Evolutionary conservation across 2,113 vertebrate species (phyloP).

Genomic region (Lagopus muta): DNA sequence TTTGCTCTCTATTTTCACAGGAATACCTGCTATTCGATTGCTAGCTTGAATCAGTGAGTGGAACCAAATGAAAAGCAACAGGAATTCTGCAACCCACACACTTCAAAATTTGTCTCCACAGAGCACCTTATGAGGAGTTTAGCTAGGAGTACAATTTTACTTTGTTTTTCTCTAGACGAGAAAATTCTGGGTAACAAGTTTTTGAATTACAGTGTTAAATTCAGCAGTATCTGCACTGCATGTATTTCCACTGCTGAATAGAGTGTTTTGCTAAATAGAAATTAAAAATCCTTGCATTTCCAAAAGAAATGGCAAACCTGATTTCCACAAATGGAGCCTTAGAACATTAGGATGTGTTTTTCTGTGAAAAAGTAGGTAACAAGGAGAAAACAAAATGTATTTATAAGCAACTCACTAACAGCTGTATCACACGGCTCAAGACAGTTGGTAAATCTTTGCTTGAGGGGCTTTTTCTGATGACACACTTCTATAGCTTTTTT

Average conservation of each 20-base stretch:
- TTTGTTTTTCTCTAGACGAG: background rate
- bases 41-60: background rate
- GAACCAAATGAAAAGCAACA: background rate
- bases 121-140: background rate
- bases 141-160: background rate
- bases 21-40: background rate
- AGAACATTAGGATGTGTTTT: background rate
- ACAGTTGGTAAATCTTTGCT: background rate
- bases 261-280: background rate
- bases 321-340: background rate
- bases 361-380: background rate
- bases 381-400: background rate
- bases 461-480: background rate
- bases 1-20: background rate
- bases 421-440: background rate
- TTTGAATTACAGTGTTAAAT: background rate
- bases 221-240: background rate
- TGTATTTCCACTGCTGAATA: background rate
- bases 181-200: background rate
- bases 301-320: background rate
- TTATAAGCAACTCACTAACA: background rate
- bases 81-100: background rate
- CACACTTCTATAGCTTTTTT: background rate
- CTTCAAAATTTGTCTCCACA: background rate
- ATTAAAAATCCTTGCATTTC: background rate